Evolutionary conservation across 2,113 vertebrate species (phyloP), one percentile per base, ranked within the genome.

Genomic region (Micronycteris hirsuta): DNA sequence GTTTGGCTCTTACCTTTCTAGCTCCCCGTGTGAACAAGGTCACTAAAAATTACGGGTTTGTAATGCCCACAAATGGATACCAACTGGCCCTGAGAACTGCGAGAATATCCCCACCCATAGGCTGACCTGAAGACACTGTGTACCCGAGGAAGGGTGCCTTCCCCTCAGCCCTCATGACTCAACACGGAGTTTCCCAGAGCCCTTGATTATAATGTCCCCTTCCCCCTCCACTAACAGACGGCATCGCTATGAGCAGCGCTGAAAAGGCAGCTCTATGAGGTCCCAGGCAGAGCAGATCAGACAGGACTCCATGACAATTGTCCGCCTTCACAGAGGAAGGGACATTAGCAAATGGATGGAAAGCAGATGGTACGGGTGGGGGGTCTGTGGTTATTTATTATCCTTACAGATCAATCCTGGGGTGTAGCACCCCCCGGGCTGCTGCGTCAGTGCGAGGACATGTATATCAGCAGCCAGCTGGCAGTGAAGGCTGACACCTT

Each of bases 321-420:
- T 68, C 67, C 58, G 3, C 20, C 20, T 61, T 87, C 65, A 13
- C 3, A 5, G 33, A 45, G n/a, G 17, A 38, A 5, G 0, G 9
- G 56, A 63, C 28, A 3, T 13, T 12, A 41, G 77, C 56, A 28
- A 71, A 43, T 6, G 14, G 4, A 13, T 7, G 54, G 45, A 52
- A 17, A 47, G 70, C 31, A 11, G 38, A 54, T 0, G 3, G 16
- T 19, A 1, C 1, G 5, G 20, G 45, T 0, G 7, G 54, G 43
- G 43, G 26, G 67, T n/a, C 43, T 10, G 20, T 11, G 45, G 45
- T 31, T 43, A 56, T 38, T 22, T 49, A 47, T 41, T 31, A 17
- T 17, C 49, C 71, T 71, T 15, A 7, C 20, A 68, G 49, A 19
- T 13, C 43, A 41, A 36, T 0, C 1, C 19, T 0, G 3, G 52